Percentiles rank a stretch among this genome's conserved stretches.
phyloP scores from a whole-genome alignment of 2,888 invertebrate species.

The Thalpophila matura region DNA sequence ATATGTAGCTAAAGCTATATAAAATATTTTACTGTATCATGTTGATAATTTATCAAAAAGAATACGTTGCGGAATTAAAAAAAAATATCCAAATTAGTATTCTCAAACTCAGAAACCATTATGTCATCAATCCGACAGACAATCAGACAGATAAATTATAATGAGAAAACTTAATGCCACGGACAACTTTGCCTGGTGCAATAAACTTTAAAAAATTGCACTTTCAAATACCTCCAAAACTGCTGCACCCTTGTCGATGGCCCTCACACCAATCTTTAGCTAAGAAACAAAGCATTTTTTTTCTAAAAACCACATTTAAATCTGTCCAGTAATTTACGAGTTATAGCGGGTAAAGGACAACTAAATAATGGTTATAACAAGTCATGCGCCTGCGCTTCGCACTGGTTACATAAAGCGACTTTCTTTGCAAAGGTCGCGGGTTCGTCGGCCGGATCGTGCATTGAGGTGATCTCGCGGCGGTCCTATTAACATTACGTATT shows the following conservation, averaged over 20 bases:
- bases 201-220: slow-evolving; percentile 17
- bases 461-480: slow-evolving; percentile 52
- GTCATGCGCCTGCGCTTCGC: slow-evolving; percentile 33
- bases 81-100: background rate
- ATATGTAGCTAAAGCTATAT: no score
- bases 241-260: background rate
- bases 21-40: no score
- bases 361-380: slow-evolving; percentile 15
- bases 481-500: slow-evolving; percentile 44
- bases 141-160: slow-evolving; percentile 32
- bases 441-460: slow-evolving; percentile 58
- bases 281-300: background rate
- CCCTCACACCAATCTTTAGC: background rate
- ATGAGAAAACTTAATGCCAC: slow-evolving; percentile 13
- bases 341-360: slow-evolving; percentile 9
- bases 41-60: background rate
- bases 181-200: slow-evolving; percentile 17
- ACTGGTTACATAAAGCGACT: slow-evolving; percentile 54
- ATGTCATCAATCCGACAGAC: slow-evolving; percentile 24
- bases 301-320: slow-evolving; percentile 7
- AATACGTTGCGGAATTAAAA: slow-evolving; percentile 13
- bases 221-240: slow-evolving; percentile 11
- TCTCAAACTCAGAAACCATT: slow-evolving; percentile 25
- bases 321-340: slow-evolving; percentile 11
- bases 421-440: slow-evolving; percentile 63